Base-by-base conservation (phyloP, 2,113 vertebrate genomes). In the Eidolon helvum region DNA sequence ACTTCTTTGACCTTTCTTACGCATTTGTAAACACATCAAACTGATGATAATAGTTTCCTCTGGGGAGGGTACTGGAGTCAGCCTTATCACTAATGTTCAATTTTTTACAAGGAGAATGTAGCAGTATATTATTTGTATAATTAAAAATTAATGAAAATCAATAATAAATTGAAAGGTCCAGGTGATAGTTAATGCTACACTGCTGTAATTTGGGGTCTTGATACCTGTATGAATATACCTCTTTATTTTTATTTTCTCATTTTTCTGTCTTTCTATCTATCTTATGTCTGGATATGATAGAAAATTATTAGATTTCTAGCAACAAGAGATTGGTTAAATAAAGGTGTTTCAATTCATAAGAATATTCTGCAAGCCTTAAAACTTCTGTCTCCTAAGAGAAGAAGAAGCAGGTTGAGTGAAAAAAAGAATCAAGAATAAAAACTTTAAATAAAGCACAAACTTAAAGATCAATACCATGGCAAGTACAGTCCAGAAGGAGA, bases 61-160 rank as follows among this genome's bases (percentile, higher is more conserved):
- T n/a, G 21, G 12, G 24, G 19, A 91, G 35, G 28, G 30, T 28
- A 21, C 79, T 10, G 4, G 61, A 40, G 12, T 53, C 48, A 92
- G 28, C 24, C 18, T 77, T 65, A 57, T 59, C 28, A 83, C 24
- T 6, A 35, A 40, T 33, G n/a, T 21, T 87, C 18, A 12, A 5
- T n/a, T 83, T 90, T 95, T 80, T 68, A 71, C 19, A 74, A 90
- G 50, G 30, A 96, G 33, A 83, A 87, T 68, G 8, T 40, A 38
- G 40, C 35, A 65, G 43, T 61, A 28, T 48, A 84, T 79, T 57
- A 87, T 84, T 84, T 89, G 11, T 55, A 43, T 65, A 80, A 63
- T 87, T 65, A 91, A 57, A 95, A 87, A 59, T 89, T 89, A 86
- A 59, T 79, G 69, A 86, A 85, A 93, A n/a, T 75, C 16, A 74